These are phyloP conservation scores for Brachylomia viminalis DNA, from an alignment of 2,888 invertebrate species.

Conservation along the genomic window DNA sequence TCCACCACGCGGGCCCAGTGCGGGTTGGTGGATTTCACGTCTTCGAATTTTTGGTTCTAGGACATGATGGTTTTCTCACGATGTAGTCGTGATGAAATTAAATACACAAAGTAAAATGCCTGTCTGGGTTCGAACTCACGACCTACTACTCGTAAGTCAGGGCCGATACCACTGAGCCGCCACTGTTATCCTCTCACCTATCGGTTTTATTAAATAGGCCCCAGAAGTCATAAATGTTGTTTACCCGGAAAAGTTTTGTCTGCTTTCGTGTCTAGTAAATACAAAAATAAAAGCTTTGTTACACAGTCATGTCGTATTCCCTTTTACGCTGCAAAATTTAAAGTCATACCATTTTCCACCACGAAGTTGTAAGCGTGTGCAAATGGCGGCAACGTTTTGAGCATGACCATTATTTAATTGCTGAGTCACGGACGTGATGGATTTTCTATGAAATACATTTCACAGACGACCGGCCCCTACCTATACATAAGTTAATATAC, in stretches of 20 bases:
- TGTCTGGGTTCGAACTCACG: too few species aligned
- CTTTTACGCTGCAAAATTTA: constrained; percentile 4
- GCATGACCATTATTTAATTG: constrained; percentile 36
- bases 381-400: constrained; percentile 33
- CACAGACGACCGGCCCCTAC: constrained; percentile 19
- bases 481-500: too few species aligned
- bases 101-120: too few species aligned
- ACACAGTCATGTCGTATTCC: neutral
- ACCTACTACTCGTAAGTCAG: too few species aligned
- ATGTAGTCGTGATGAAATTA: too few species aligned
- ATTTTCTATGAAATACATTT: constrained; percentile 52
- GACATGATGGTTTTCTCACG: too few species aligned
- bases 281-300: neutral
- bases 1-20: too few species aligned
- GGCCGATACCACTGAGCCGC: too few species aligned
- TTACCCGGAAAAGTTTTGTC: neutral
- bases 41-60: too few species aligned
- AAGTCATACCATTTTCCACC: neutral
- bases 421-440: constrained; percentile 42
- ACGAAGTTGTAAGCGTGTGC: constrained; percentile 2
- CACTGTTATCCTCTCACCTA: neutral
- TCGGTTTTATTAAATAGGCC: neutral
- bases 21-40: too few species aligned
- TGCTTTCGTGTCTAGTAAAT: neutral
- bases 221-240: neutral